phyloP scores from a whole-genome alignment of 2,797 vertebrate genomes.

The Hipposideros larvatus region DNA sequence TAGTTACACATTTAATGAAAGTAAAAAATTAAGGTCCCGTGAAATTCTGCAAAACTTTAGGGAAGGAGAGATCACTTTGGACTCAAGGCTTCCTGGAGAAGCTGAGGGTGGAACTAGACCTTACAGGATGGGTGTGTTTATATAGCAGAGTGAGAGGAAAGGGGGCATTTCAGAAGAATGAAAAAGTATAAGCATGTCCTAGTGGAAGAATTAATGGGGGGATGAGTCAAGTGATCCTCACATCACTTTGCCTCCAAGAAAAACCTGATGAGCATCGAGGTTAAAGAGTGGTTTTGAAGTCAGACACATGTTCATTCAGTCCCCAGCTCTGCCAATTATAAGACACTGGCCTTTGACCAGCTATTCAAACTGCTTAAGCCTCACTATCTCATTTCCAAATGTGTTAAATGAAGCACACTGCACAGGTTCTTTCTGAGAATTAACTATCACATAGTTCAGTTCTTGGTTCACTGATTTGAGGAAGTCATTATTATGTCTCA shows the following conservation, averaged over 20 bases:
- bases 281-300: conserved; percentile 18
- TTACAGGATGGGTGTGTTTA: neutral
- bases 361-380: conserved; percentile 40
- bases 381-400: neutral
- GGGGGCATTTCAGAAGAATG: neutral
- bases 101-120: neutral
- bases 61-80: neutral
- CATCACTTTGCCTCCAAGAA: neutral
- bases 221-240: neutral
- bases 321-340: neutral
- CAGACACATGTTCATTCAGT: neutral
- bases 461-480: neutral
- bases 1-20: neutral
- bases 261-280: neutral
- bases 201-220: neutral
- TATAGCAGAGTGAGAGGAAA: neutral
- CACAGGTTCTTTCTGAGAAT: neutral
- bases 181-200: neutral
- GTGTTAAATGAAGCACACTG: neutral
- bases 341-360: neutral
- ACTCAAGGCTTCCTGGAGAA: neutral
- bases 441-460: neutral
- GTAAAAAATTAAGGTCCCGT: neutral
- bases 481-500: conserved; percentile 5
- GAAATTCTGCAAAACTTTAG: neutral